phyloP scores from a whole-genome alignment of 2,797 vertebrate genomes.

The Masticophis lateralis region DNA sequence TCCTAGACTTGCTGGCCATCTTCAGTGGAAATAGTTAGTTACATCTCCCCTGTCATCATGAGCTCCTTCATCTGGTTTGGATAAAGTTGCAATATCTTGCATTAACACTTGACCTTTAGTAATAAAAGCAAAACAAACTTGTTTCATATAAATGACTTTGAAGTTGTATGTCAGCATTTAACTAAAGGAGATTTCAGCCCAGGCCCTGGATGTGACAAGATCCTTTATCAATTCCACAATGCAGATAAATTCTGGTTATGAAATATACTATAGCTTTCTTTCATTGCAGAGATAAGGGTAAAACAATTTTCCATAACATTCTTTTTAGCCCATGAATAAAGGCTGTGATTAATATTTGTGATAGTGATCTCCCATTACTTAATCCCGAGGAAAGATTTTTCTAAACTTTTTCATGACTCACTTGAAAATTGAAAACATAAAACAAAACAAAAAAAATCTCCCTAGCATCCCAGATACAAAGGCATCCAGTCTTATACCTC shows the following conservation, averaged over 20 bases:
- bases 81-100: not conserved
- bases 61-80: not conserved
- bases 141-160: slow-evolving; percentile 4
- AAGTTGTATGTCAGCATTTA: slow-evolving; percentile 3
- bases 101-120: slow-evolving; percentile 6
- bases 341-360: slow-evolving; percentile 28
- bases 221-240: not conserved
- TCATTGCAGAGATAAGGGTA: slow-evolving; percentile 10
- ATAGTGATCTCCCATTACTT: slow-evolving; percentile 21
- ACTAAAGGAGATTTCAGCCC: not conserved
- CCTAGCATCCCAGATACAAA: not conserved
- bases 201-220: not conserved
- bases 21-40: not conserved
- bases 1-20: not conserved
- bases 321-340: slow-evolving; percentile 21
- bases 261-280: not conserved
- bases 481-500: not conserved
- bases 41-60: not conserved
- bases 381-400: slow-evolving; percentile 5
- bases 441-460: slow-evolving; percentile 15
- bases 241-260: not conserved
- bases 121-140: not conserved
- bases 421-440: slow-evolving; percentile 17
- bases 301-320: not conserved
- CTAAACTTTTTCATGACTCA: slow-evolving; percentile 6